These are phyloP conservation scores for Ctenoplectra terminalis DNA, from an alignment of 1,140 invertebrate species.

Conservation along the genomic window DNA sequence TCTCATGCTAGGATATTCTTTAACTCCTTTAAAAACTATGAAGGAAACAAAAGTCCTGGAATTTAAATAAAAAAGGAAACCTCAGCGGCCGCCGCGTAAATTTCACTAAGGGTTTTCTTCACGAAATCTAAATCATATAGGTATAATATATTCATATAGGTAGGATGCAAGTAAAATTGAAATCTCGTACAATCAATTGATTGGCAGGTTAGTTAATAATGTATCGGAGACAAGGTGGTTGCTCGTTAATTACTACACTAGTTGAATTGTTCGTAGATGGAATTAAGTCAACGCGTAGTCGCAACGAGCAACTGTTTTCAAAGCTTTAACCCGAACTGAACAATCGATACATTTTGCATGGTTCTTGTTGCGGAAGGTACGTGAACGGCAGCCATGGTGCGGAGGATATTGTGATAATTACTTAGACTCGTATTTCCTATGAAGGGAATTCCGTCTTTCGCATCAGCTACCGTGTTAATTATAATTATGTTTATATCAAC, in stretches of 20 bases:
- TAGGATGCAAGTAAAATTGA: slow-evolving; percentile 38
- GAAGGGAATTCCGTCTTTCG: neutral
- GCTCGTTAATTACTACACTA: slow-evolving; percentile 57
- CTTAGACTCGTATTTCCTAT: neutral
- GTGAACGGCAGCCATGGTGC: neutral
- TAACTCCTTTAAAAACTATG: too few species aligned
- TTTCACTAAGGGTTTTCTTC: too few species aligned
- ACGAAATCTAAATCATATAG: too few species aligned
- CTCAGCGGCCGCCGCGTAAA: too few species aligned
- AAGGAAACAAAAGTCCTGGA: too few species aligned
- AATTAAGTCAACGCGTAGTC: slow-evolving; percentile 14
- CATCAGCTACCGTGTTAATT: slow-evolving; percentile 11
- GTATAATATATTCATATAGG: too few species aligned
- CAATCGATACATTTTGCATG: slow-evolving; percentile 41
- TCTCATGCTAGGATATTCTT: too few species aligned
- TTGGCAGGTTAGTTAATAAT: slow-evolving; percentile 37
- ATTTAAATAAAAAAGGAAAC: too few species aligned
- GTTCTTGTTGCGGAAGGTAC: neutral
- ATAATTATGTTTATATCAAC: slow-evolving; percentile 21
- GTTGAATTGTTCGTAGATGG: slow-evolving; percentile 47
- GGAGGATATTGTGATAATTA: slow-evolving; percentile 15
- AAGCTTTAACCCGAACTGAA: neutral
- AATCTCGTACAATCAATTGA: slow-evolving; percentile 58
- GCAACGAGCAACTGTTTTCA: slow-evolving; percentile 32
- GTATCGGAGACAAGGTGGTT: slow-evolving; percentile 57